Base-by-base conservation (phyloP, 2,797 vertebrate species). In the Gallinago stenura region DNA sequence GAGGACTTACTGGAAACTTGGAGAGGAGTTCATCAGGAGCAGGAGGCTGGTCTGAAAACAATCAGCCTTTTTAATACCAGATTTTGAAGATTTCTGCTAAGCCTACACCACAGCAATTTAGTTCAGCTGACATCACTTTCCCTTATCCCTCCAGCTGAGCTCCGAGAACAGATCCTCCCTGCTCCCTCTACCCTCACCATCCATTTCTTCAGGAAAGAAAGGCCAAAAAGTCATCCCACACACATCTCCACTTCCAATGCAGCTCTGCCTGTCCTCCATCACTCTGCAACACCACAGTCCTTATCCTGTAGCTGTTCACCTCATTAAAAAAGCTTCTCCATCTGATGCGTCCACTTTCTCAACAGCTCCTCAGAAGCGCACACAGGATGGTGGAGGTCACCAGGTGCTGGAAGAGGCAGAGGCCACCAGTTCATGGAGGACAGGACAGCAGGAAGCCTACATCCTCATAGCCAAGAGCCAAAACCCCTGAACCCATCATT, bases 401-500 rank as follows among this genome's bases (percentile, higher is more conserved):
- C 33, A 48, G 9, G 51, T 9, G 9, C 15, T 66, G 17, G 46
- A 33, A 60, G 25, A 65, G 10, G 33, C 50, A 70, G 51, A 58
- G 33, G 53, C 12, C n/a, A 53, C 3, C 48, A 10, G 20, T 6
- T 17, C 0, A 0, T 3, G 12, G 30, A 18, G 66, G 1, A 64
- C 56, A 54, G 28, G 37, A 20, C 17, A 73, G 28, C 0, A 2
- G 39, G 31, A 9, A 54, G 12, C 28, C 13, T 2, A 0, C 3
- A 1, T 76, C 51, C 45, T 37, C 7, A 15, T 0, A 1, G 45
- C 10, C 2, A 0, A 31, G n/a, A 72, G 18, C 39, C 16, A 1
- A 51, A 86, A 56, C 6, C n/a, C 41, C 50, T 2, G 2, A 17
- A 7, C 6, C 39, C 68, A 33, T 5, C 28, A 6, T 15, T 30